Percentiles rank a stretch among this genome's conserved stretches.
phyloP scores from a whole-genome alignment of 2,113 vertebrate species.

The Lycaon pictus region DNA sequence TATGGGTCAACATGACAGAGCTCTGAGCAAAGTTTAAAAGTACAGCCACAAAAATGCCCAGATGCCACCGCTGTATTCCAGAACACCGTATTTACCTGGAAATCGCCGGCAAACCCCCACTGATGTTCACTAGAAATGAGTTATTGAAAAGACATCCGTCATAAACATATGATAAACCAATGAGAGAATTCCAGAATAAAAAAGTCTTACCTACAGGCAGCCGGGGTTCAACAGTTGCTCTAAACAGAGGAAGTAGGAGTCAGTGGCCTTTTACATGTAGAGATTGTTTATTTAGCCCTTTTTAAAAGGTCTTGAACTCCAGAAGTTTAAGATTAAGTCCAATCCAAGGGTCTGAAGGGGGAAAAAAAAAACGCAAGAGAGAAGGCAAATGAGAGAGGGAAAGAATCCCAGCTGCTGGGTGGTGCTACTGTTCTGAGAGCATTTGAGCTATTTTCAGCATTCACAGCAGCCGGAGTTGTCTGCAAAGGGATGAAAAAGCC shows the following conservation, averaged over 20 bases:
- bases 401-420: slow-evolving; percentile 88
- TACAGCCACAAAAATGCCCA: not conserved
- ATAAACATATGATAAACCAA: slow-evolving; percentile 59
- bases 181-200: slow-evolving; percentile 70
- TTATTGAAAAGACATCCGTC: slow-evolving; percentile 65
- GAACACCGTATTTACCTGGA: not conserved
- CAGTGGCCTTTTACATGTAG: slow-evolving; percentile 73
- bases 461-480: slow-evolving; percentile 86
- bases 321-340: slow-evolving; percentile 85
- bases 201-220: slow-evolving; percentile 88
- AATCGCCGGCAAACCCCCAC: not conserved
- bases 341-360: slow-evolving; percentile 86
- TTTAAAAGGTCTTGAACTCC: slow-evolving; percentile 82
- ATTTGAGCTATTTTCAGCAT: slow-evolving; percentile 94
- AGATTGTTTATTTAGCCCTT: slow-evolving; percentile 85
- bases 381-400: slow-evolving; percentile 82
- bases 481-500: slow-evolving; percentile 80
- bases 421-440: slow-evolving; percentile 85
- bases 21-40: slow-evolving; percentile 53
- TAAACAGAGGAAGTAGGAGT: slow-evolving; percentile 80
- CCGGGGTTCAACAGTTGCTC: slow-evolving; percentile 67
- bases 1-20: not conserved
- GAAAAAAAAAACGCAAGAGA: slow-evolving; percentile 82
- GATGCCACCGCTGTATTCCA: not conserved
- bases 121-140: slow-evolving; percentile 60